phyloP scores from a whole-genome alignment of 2,797 vertebrate genomes.

The Coracias cyanogaster region DNA sequence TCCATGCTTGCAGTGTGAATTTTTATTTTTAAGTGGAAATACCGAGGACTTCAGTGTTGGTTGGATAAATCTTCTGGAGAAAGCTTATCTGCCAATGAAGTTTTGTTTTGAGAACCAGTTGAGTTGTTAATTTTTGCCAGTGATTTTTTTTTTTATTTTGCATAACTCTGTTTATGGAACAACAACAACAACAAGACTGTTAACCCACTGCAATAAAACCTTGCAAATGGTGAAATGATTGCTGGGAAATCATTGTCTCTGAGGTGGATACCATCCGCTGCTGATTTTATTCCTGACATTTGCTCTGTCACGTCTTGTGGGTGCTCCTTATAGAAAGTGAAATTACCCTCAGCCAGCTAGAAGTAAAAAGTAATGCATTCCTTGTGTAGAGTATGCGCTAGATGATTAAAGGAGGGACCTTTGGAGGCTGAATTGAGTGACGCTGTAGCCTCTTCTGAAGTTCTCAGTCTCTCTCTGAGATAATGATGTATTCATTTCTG shows the following conservation, averaged over 20 bases:
- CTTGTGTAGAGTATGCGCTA: neutral
- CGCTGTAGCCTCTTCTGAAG: neutral
- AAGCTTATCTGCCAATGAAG: neutral
- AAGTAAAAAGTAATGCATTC: slow-evolving; percentile 8
- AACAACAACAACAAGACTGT: neutral
- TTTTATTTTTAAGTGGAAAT: neutral
- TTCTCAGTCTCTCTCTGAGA: neutral
- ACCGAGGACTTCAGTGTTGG: neutral
- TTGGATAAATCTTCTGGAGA: neutral
- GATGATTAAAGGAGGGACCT: slow-evolving; percentile 14
- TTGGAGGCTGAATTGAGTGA: slow-evolving; percentile 11
- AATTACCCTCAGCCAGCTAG: neutral
- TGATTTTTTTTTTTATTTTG: neutral
- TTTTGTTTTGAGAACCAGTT: neutral
- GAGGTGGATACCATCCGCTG: neutral
- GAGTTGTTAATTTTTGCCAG: neutral
- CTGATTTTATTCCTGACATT: slow-evolving; percentile 29
- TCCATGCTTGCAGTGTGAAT: neutral
- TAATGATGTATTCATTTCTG: neutral
- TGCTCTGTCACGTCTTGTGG: neutral
- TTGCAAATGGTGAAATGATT: slow-evolving; percentile 20
- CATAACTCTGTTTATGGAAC: neutral
- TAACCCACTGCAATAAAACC: neutral
- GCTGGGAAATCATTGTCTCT: slow-evolving; percentile 8
- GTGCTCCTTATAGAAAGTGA: neutral